Evolutionary conservation across 2,113 vertebrate genomes (phyloP).

Genomic region (Neotragus pygmaeus): DNA sequence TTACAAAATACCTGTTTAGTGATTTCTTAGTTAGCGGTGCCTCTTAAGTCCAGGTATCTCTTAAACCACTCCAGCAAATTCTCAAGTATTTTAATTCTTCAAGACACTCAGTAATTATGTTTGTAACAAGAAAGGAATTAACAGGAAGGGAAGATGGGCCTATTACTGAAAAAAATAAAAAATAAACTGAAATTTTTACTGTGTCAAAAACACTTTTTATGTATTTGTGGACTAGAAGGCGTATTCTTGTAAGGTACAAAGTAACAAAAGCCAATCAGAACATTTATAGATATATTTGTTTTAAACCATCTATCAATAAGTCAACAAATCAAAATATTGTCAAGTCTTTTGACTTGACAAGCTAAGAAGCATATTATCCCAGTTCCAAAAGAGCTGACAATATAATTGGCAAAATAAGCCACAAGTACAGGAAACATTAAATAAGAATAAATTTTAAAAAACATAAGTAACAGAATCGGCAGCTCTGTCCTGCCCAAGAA

Average conservation of each 20-base stretch:
- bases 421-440: constrained; percentile 13
- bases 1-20: not conserved
- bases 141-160: not conserved
- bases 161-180: not conserved
- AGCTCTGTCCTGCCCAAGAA: not conserved
- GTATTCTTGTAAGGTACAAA: not conserved
- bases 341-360: not conserved
- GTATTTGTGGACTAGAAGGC: not conserved
- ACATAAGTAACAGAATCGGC: not conserved
- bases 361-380: not conserved
- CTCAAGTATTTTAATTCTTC: constrained; percentile 32
- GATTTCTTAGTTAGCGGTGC: not conserved
- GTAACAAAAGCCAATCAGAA: not conserved
- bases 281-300: not conserved
- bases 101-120: constrained; percentile 23
- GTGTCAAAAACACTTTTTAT: not conserved
- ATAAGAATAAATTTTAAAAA: not conserved
- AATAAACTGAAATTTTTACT: not conserved
- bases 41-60: constrained; percentile 26
- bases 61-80: constrained; percentile 15
- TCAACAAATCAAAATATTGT: constrained; percentile 11
- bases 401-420: not conserved
- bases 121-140: constrained; percentile 24
- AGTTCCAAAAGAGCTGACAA: not conserved
- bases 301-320: not conserved